These are phyloP conservation scores for Antechinus stuartii DNA, from an alignment of 2,113 vertebrate species.

Conservation along the genomic window DNA sequence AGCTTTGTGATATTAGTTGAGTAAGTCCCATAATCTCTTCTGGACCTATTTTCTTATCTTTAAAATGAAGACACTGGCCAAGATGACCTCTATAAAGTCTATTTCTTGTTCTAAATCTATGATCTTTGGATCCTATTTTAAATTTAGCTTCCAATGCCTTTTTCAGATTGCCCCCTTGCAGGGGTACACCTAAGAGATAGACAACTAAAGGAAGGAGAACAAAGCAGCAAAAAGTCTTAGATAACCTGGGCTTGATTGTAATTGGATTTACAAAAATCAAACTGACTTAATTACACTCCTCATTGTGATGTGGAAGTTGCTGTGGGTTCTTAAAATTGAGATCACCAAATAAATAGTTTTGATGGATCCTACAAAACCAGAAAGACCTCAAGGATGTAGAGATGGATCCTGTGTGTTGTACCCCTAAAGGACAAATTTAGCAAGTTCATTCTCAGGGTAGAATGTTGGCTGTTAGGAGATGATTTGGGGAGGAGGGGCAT, in stretches of 20 bases:
- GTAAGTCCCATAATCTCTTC: background rate
- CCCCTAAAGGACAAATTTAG: background rate
- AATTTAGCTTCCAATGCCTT: background rate
- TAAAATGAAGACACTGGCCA: background rate
- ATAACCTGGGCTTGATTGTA: background rate
- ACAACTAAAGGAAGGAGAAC: background rate
- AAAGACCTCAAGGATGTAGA: background rate
- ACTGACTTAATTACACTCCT: background rate
- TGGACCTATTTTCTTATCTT: background rate
- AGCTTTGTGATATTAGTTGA: background rate
- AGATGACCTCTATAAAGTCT: background rate
- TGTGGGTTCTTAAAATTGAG: background rate
- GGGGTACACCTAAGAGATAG: background rate
- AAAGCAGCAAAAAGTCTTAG: background rate
- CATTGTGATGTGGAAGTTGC: background rate
- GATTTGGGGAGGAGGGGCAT: background rate
- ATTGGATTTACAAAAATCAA: background rate
- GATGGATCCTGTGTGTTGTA: background rate
- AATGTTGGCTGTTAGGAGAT: background rate
- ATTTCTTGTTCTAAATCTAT: background rate
- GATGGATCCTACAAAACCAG: background rate
- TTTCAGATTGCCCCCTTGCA: background rate
- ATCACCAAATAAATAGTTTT: background rate
- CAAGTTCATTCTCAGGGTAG: background rate
- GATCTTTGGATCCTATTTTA: background rate